Evolutionary conservation across 2,113 vertebrate species (phyloP).

Genomic region (Donacobius atricapilla): DNA sequence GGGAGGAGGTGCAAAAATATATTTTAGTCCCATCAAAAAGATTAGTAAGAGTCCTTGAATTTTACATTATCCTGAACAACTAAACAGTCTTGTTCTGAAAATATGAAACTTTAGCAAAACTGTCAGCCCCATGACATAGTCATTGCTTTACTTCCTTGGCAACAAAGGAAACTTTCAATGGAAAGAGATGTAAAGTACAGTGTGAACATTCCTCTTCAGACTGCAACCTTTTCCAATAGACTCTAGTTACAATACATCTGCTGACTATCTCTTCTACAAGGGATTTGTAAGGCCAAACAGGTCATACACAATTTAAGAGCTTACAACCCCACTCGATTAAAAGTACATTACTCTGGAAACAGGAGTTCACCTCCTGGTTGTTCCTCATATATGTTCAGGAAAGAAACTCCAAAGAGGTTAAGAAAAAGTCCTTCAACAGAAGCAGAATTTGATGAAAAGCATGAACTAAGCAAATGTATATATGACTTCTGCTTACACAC

Average conservation of each 20-base stretch:
- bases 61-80: neutral
- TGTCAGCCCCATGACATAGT: neutral
- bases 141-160: slow-evolving; percentile 4
- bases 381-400: neutral
- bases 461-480: neutral
- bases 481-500: neutral
- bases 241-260: slow-evolving; percentile 27
- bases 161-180: slow-evolving; percentile 24
- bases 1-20: neutral
- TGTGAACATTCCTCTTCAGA: neutral
- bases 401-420: neutral
- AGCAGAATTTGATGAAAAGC: neutral
- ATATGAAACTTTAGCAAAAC: neutral
- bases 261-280: slow-evolving; percentile 49
- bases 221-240: slow-evolving; percentile 24
- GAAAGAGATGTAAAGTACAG: neutral
- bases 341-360: slow-evolving; percentile 14
- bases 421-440: neutral
- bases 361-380: slow-evolving; percentile 3
- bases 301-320: slow-evolving; percentile 48
- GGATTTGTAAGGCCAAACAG: slow-evolving; percentile 41
- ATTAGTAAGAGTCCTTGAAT: neutral
- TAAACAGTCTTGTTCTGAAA: neutral
- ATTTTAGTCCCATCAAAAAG: neutral
- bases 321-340: neutral